Conservation (phyloP, 2,888 invertebrate species). For the Tetragnatha montana region DNA sequence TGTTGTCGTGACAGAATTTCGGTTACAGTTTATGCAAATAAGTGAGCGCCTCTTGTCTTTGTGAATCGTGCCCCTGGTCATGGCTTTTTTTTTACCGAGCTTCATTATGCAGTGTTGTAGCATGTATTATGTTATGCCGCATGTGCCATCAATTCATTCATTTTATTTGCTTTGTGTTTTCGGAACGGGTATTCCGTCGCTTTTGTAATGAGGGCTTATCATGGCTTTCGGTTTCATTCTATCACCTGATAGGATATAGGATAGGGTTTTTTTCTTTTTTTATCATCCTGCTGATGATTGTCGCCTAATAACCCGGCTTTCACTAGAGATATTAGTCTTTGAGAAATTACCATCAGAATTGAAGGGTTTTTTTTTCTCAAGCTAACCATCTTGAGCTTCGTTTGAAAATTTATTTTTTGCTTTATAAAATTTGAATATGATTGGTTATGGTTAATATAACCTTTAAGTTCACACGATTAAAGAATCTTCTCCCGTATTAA, state of each 20-base stretch:
- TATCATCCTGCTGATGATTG: neutral
- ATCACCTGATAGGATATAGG: neutral
- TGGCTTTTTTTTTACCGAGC: neutral
- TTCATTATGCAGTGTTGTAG: neutral
- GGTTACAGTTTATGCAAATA: slow-evolving; percentile 37
- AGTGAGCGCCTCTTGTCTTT: slow-evolving; percentile 12
- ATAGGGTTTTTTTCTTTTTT: neutral
- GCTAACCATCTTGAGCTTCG: neutral
- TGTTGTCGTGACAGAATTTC: slow-evolving; percentile 17
- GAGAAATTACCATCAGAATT: neutral
- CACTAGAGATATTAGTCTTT: neutral
- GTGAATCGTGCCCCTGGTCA: slow-evolving; percentile 10
- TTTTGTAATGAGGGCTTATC: neutral
- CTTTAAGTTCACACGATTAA: neutral
- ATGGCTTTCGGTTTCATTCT: neutral
- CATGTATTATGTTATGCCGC: neutral
- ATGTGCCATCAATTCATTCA: neutral
- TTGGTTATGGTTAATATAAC: neutral
- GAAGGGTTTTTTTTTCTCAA: neutral
- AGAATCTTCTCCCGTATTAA: neutral
- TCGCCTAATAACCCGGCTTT: neutral
- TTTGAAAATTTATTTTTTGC: neutral
- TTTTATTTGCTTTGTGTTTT: neutral
- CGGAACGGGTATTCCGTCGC: neutral
- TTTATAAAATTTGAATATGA: neutral